Evolutionary conservation across 2,888 invertebrate species (phyloP).

Genomic region (Timema cristinae): DNA sequence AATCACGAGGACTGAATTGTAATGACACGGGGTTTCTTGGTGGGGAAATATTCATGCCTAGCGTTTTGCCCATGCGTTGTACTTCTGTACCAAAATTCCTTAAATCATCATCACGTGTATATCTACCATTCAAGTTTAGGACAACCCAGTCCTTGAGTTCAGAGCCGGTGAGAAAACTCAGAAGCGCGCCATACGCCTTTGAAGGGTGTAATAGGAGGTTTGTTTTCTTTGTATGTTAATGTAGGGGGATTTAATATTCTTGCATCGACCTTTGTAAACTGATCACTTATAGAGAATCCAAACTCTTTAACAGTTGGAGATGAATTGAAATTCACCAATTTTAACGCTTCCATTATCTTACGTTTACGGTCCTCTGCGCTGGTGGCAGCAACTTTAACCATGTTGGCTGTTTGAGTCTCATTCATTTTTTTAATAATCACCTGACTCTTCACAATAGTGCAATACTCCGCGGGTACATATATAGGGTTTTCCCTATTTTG

Average conservation of each 20-base stretch:
- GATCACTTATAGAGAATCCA: constrained; percentile 68
- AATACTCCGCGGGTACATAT: constrained; percentile 78
- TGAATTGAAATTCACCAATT: constrained; percentile 41
- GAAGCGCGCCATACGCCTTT: constrained; percentile 48
- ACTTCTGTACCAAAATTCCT: constrained; percentile 13
- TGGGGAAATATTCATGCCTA: constrained; percentile 39
- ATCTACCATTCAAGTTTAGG: constrained; percentile 41
- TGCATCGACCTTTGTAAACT: constrained; percentile 73
- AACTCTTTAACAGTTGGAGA: constrained; percentile 68
- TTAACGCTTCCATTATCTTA: constrained; percentile 68
- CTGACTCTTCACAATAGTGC: constrained; percentile 75
- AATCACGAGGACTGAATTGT: background rate
- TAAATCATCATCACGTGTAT: constrained; percentile 33
- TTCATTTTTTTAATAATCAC: constrained; percentile 73
- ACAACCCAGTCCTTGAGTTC: constrained; percentile 49
- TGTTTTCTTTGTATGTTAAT: constrained; percentile 56
- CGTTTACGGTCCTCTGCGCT: constrained; percentile 68
- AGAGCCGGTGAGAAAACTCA: constrained; percentile 38
- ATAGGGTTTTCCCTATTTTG: constrained; percentile 56
- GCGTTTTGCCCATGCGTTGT: constrained; percentile 4
- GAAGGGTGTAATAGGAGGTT: constrained; percentile 35
- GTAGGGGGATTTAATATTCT: constrained; percentile 74
- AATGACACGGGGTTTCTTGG: background rate
- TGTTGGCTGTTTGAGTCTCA: constrained; percentile 74
- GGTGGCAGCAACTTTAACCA: constrained; percentile 85